Base-by-base conservation (phyloP, 2,888 invertebrate species). In the Junonia oenone region DNA sequence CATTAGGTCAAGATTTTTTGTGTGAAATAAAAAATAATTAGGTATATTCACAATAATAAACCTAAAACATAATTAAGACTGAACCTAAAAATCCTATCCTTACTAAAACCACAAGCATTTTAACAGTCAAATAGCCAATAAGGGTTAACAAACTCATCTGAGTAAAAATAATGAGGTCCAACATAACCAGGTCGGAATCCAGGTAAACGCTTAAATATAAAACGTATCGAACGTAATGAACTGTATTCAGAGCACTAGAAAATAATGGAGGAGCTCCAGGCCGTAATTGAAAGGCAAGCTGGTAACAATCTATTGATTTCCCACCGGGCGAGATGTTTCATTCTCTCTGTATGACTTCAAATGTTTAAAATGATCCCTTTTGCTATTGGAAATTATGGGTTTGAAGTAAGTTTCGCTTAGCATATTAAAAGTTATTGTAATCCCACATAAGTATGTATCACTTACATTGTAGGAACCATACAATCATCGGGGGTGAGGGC, bases 231-330 rank as follows among this genome's bases (percentile, higher is more conserved):
- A 43, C 26, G n/a, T 43, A 43, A 43, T 43, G 43, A 43, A 26
- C 26, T 22, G 43, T 22, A 43, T 43, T 43, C 43, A 43, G 13
- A 43, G 43, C 43, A 26, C 43, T 43, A 43, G 43, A 43, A 43
- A 22, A 43, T 43, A 43, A 43, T 26, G 13, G 43, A 13, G 26
- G 13, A 22, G 43, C 13, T 43, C 26, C 43, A 26, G 22, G 11
- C 26, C 43, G 43, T 43, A 43, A 43, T 43, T 43, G 43, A 43
- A 43, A 43, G 14, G 13, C 13, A 14, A 26, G 26, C 22, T 43
- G 6, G 26, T 43, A 26, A 22, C 43, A 13, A 26, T 26, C 43
- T 43, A 43, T 43, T 43, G 43, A 43, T 43, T 43, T 43, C 43
- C 43, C 43, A 43, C 22, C 22, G 43, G 43, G 26, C 22, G 22